These are phyloP conservation scores for Pygmarrhopalites habei DNA, from an alignment of 1,140 invertebrate species.

Conservation along the genomic window DNA sequence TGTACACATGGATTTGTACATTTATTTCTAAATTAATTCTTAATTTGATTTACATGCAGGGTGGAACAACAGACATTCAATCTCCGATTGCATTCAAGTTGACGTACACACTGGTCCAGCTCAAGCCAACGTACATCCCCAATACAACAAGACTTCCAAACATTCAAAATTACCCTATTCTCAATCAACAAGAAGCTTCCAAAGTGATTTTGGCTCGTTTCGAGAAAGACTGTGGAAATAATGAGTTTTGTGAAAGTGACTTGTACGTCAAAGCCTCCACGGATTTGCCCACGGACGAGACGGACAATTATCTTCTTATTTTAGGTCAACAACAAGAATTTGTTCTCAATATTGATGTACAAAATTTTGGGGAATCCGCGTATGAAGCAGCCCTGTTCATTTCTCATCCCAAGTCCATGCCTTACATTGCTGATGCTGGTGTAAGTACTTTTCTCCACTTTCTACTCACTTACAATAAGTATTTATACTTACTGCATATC, in stretches of 20 bases:
- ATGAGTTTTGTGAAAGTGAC: slow-evolving; percentile 82
- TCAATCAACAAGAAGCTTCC: slow-evolving; percentile 78
- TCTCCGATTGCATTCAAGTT: slow-evolving; percentile 76
- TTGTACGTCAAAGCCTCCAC: slow-evolving; percentile 61
- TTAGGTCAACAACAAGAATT: slow-evolving; percentile 70
- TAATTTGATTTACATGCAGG: slow-evolving; percentile 1
- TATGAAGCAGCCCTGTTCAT: slow-evolving; percentile 82
- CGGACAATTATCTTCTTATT: slow-evolving; percentile 46
- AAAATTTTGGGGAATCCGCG: slow-evolving; percentile 77
- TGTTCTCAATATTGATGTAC: slow-evolving; percentile 63
- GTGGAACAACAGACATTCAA: slow-evolving; percentile 65
- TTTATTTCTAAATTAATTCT: no score
- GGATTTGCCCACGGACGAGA: slow-evolving; percentile 49
- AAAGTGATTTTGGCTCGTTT: slow-evolving; percentile 77
- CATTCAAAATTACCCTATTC: slow-evolving; percentile 72
- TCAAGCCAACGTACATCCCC: slow-evolving; percentile 50
- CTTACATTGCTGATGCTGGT: slow-evolving; percentile 56
- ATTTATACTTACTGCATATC: not conserved
- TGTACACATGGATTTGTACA: no score
- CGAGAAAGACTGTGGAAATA: slow-evolving; percentile 83
- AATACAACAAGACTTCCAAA: slow-evolving; percentile 53
- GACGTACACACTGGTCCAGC: slow-evolving; percentile 71
- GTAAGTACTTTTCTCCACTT: not conserved
- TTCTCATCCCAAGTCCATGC: slow-evolving; percentile 64
- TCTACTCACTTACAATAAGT: not conserved